These are phyloP conservation scores for Heliconius ismenius DNA, from an alignment of 2,888 invertebrate species.

Conservation along the genomic window DNA sequence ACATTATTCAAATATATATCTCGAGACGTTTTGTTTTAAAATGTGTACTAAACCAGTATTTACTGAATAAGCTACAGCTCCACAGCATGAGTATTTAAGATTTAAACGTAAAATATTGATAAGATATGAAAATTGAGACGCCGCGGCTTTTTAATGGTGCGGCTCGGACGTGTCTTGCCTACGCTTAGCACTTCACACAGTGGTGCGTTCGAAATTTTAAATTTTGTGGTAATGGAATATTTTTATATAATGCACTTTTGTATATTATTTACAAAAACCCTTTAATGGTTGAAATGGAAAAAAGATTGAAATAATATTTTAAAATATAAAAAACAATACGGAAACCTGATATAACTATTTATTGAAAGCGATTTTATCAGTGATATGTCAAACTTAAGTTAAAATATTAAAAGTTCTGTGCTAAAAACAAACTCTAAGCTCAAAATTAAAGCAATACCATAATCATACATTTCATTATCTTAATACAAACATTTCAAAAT, in stretches of 20 bases:
- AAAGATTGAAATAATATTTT: no score
- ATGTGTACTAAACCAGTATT: neutral
- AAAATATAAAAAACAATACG: neutral
- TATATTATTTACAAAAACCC: no score
- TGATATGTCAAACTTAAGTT: neutral
- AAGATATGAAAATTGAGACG: conserved; percentile 18
- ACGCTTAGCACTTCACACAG: conserved; percentile 1
- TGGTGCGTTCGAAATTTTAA: neutral
- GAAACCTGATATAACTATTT: neutral
- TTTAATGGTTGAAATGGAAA: neutral
- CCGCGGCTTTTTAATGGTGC: conserved; percentile 6
- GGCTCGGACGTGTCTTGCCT: conserved; percentile 10
- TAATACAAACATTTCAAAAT: conserved; percentile 15
- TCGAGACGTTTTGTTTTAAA: neutral
- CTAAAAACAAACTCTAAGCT: neutral
- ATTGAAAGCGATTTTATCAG: neutral
- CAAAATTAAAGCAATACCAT: neutral
- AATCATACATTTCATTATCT: neutral
- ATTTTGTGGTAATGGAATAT: neutral
- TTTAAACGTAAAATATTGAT: conserved; percentile 16
- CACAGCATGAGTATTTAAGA: conserved; percentile 6
- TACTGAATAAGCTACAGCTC: conserved; percentile 1
- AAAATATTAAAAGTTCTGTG: neutral
- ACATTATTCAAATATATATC: neutral
- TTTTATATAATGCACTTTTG: neutral